A percentile compares a stretch with the other conserved stretches of the same genome.
Evolutionary conservation across 1,140 invertebrate genomes (phyloP).

Genomic region (Coelopa frigida): DNA sequence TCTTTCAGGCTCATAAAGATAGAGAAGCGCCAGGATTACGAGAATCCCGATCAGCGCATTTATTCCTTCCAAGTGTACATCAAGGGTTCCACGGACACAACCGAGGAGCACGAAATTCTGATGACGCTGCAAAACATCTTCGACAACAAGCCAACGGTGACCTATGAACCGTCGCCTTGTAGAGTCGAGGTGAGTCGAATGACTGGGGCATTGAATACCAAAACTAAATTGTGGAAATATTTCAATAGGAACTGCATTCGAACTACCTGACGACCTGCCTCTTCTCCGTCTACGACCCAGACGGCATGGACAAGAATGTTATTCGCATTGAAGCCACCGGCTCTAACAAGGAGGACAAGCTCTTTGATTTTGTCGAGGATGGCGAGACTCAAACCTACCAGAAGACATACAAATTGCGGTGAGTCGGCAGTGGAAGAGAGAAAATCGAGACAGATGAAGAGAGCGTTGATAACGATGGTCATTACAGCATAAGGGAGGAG

Average conservation of each 20-base stretch:
- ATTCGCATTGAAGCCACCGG: constrained; percentile 8
- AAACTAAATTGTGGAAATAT: too few relatives aligned
- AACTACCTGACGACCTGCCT: constrained; percentile 9
- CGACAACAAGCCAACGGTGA: constrained; percentile 48
- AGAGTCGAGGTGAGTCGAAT: constrained; percentile 42
- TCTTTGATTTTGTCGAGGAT: constrained; percentile 8
- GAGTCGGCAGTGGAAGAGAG: too few relatives aligned
- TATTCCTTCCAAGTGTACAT: constrained; percentile 39
- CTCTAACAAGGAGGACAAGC: not conserved
- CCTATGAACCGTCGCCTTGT: constrained; percentile 38
- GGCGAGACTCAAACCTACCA: constrained; percentile 4
- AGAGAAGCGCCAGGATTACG: constrained; percentile 48
- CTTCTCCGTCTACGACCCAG: constrained; percentile 9
- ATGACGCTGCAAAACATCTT: constrained; percentile 47
- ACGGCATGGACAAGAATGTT: constrained; percentile 11
- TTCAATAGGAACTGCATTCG: constrained; percentile 10
- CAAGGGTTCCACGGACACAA: not conserved
- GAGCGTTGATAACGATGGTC: not conserved
- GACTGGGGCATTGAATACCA: too few relatives aligned
- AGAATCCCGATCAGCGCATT: constrained; percentile 39
- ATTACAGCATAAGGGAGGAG: constrained; percentile 11
- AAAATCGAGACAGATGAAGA: too few relatives aligned
- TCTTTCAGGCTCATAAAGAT: constrained; percentile 18
- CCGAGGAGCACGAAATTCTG: constrained; percentile 24
- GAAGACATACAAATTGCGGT: constrained; percentile 18